Evolutionary conservation across 2,888 invertebrate genomes (phyloP), one percentile per base, ranked within the genome.

Genomic region (Chaetoderma sp.): DNA sequence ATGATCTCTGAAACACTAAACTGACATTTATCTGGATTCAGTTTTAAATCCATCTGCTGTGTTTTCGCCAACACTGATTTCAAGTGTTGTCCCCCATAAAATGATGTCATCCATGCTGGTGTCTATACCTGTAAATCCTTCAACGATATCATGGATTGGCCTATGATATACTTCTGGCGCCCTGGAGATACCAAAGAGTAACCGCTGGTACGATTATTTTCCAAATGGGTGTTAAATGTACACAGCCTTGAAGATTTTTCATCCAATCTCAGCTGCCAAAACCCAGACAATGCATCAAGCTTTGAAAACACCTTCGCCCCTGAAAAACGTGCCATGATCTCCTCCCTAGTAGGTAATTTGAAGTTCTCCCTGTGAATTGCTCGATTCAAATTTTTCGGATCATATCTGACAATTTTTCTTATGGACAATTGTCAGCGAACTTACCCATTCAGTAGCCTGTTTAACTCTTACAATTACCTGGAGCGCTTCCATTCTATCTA

Each of bases 401-500:
- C 73, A 44, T 10, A 76, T 18, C 60, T 72, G 71, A 8, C 71
- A 71, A 47, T n/a, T 52, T 63, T 39, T 71, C 45, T 60, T 74
- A 23, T 60, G 47, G 10, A 64, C 66, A 13, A 69, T 54, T 2
- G 71, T 70, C 16, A 74, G 32, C 4, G 69, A 68, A 44, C 58
- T 74, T 1, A 75, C 68, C 75, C 73, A 75, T 10, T 68, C 70
- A 3, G 74, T 75, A 0, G 70, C 68, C 18, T 67, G 63, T 25
- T 63, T 55, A 8, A 72, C 69, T 55, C 61, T 71, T 21, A 39
- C 18, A n/a, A 74, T 73, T 4, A 71, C 62, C 4, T 47, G 60
- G n/a, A 60, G 42, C 10, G 13, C 8, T 57, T 67, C 69, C 65
- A 73, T 67, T 21, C 49, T 39, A 13, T 71, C 61, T 1, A 74